These are phyloP conservation scores for Ivindomyrus marchei DNA, from an alignment of 2,113 vertebrate species.

Conservation along the genomic window DNA sequence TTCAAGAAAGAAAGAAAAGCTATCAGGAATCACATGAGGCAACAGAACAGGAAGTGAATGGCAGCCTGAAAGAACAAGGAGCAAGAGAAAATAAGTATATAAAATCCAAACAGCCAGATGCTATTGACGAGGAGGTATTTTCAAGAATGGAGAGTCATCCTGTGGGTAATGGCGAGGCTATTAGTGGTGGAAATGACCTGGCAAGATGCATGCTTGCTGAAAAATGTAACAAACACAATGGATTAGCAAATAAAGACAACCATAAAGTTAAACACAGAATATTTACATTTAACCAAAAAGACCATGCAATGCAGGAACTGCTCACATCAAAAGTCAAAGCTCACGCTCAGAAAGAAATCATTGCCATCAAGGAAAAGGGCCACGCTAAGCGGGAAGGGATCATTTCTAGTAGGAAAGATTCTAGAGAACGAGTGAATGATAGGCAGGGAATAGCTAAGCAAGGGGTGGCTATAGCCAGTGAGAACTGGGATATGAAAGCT, in stretches of 20 bases:
- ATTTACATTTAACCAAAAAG: conserved; percentile 69
- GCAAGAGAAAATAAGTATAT: not conserved
- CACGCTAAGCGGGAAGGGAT: conserved; percentile 12
- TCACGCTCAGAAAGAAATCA: conserved; percentile 57
- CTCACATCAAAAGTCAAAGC: conserved; percentile 67
- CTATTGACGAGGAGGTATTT: not conserved
- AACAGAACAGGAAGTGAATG: not conserved
- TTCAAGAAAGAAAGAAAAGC: not conserved
- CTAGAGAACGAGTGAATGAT: not conserved
- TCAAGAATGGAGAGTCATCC: conserved; percentile 15
- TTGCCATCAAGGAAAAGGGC: conserved; percentile 21
- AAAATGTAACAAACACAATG: conserved; percentile 26
- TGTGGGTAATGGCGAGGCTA: conserved; percentile 15
- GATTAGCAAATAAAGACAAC: conserved; percentile 30
- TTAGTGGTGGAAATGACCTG: not conserved
- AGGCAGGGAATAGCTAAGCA: not conserved
- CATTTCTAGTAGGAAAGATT: conserved; percentile 9
- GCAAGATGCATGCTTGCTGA: not conserved
- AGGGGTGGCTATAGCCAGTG: not conserved
- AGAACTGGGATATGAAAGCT: not conserved
- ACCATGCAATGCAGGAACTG: conserved; percentile 79
- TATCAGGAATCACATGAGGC: not conserved
- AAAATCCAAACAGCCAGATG: not conserved
- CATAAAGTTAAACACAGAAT: conserved; percentile 50
- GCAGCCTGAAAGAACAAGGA: not conserved